Evolutionary conservation across 35 echinoderm and acorn worm species (phyloP), one percentile per base, ranked within the genome.

Genomic region (Heliocidaris erythrogramma): DNA sequence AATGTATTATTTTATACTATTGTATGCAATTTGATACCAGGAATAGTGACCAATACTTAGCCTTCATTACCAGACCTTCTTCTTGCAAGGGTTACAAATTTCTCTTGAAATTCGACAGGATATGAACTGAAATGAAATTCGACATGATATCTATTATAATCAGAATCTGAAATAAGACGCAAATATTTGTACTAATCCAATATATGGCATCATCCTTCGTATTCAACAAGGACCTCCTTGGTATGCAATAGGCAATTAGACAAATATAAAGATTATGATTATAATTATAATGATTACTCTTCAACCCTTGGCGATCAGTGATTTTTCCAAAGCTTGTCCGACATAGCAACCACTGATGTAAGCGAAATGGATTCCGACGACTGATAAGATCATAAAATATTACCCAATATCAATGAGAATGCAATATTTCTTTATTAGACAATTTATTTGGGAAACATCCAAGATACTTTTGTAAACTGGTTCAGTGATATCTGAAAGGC

Each of bases 21-120:
- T 88, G 86, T 31, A 88, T 89, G 87, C 87, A 89, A 47, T 16
- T n/a, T 47, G 87, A 89, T 89, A 89, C 87, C 31, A 89, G 87
- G 87, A 89, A 89, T 89, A 47, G 65, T 78, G 65, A 78, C 65
- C 65, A 78, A 78, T 78, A 24, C 4, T 27, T 78, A 78, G 65
- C 27, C 65, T 78, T 7, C 4, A 78, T 78, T 78, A 78, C 65
- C 65, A 78, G 17, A 78, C 65, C 7, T 27, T 18, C 24, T 78
- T 78, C 27, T 7, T 78, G 5, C 60, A 69, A 17, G 12, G 49
- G 5, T 52, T 8, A 52, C 5, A 69, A 14, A 27, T 24, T 24
- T 69, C 14, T 69, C 60, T 21, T 5, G 60, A 69, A 52, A 52
- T 10, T 11, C 52, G 14, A 56, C 52, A 56, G 52, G 52, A 56